These are phyloP conservation scores for Urophycis tenuis DNA, from an alignment of 2,797 vertebrate genomes.

Conservation along the genomic window DNA sequence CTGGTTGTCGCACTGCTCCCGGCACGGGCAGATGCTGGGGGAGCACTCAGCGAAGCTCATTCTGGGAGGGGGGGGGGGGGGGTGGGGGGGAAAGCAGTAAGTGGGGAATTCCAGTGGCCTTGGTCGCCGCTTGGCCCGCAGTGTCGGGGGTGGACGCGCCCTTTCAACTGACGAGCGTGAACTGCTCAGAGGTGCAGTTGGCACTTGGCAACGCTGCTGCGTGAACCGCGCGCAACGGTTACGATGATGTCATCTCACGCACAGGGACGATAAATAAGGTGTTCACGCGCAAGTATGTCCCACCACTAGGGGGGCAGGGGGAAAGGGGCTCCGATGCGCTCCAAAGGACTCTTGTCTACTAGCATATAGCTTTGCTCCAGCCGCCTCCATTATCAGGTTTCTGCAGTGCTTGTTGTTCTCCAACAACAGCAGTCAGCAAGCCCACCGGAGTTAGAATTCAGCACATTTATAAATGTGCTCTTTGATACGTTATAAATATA, in stretches of 20 bases:
- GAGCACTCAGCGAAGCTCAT: constrained; percentile 99
- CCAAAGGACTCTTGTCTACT: not conserved
- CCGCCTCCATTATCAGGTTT: not conserved
- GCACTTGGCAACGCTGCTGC: too few species aligned
- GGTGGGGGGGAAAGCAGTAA: not conserved
- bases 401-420: not conserved
- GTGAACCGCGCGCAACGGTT: too few species aligned
- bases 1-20: constrained; percentile 91
- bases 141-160: too few species aligned
- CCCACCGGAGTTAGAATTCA: not conserved
- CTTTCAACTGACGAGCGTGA: too few species aligned
- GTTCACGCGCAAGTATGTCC: not conserved
- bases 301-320: not conserved
- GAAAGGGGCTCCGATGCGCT: not conserved
- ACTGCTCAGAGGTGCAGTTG: too few species aligned
- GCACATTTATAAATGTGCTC: not conserved
- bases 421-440: not conserved
- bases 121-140: too few species aligned
- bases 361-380: not conserved
- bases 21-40: constrained; percentile 88
- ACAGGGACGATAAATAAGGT: not conserved
- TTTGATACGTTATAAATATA: not conserved
- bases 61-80: constrained; percentile 57
- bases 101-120: not conserved
- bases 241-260: not conserved